phyloP scores from a whole-genome alignment of 2,797 vertebrate genomes.

The Peromyscus melanophrys region DNA sequence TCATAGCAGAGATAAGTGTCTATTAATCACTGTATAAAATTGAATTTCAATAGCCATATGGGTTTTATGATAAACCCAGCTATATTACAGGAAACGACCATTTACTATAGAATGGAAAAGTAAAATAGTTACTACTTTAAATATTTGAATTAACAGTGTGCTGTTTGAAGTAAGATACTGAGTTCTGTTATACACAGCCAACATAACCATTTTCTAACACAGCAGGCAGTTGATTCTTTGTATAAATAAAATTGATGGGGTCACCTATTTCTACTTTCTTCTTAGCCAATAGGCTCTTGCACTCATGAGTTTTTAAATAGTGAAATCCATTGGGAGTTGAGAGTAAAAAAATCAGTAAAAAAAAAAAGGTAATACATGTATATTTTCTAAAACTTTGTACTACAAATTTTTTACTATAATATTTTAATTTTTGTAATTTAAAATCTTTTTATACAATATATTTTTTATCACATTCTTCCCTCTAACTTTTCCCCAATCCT shows the following conservation, averaged over 20 bases:
- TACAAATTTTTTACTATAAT: neutral
- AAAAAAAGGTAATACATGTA: neutral
- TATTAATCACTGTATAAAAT: constrained; percentile 36
- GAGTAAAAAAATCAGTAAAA: neutral
- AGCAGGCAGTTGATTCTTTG: neutral
- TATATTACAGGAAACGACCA: neutral
- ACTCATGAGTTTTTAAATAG: neutral
- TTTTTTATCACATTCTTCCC: neutral
- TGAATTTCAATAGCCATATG: constrained; percentile 6
- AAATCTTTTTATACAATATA: neutral
- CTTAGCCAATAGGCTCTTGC: neutral
- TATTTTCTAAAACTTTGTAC: neutral
- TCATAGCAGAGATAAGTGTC: neutral
- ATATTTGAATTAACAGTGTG: neutral
- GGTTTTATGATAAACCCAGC: neutral
- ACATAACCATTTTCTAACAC: neutral
- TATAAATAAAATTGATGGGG: neutral
- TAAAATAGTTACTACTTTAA: neutral
- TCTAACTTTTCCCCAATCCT: neutral
- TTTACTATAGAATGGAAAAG: constrained; percentile 7
- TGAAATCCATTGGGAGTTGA: neutral
- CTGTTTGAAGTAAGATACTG: neutral
- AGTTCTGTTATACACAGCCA: neutral
- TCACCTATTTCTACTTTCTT: neutral
- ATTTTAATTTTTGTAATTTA: neutral